Conservation (phyloP, 2,797 vertebrate species). For the Semaprochilodus insignis region DNA sequence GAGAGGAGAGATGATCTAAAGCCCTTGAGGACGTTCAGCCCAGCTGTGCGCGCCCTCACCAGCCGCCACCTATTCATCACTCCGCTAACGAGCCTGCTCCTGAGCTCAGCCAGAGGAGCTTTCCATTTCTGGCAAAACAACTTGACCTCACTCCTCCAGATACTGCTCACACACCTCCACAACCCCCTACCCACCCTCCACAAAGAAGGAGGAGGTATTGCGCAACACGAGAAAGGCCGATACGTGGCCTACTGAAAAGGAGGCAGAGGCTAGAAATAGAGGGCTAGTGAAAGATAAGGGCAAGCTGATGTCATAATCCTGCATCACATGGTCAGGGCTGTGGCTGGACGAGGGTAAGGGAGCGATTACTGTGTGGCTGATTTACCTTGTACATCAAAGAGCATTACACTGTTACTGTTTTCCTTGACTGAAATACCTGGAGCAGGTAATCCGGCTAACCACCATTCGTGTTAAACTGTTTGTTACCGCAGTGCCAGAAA, state of each 20-base stretch:
- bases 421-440: no score
- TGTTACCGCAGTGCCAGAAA: no score
- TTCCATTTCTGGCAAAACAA: constrained; percentile 52
- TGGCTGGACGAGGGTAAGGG: neutral
- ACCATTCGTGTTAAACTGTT: no score
- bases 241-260: neutral
- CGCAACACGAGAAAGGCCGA: constrained; percentile 11
- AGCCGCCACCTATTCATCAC: neutral
- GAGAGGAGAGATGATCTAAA: constrained; percentile 60
- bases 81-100: constrained; percentile 17
- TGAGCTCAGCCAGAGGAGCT: constrained; percentile 19
- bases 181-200: constrained; percentile 23
- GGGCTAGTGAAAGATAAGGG: neutral
- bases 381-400: no score
- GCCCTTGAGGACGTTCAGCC: constrained; percentile 58
- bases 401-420: no score
- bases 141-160: constrained; percentile 67
- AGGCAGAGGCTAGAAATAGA: constrained; percentile 16
- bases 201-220: constrained; percentile 26
- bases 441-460: no score
- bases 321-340: neutral
- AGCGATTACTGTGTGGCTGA: neutral
- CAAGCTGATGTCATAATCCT: neutral
- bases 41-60: constrained; percentile 37
- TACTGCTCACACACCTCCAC: constrained; percentile 43